Percentiles rank a stretch among this genome's conserved stretches.
phyloP scores from a whole-genome alignment of 2,888 invertebrate genomes.

The Notodonta ziczac region DNA sequence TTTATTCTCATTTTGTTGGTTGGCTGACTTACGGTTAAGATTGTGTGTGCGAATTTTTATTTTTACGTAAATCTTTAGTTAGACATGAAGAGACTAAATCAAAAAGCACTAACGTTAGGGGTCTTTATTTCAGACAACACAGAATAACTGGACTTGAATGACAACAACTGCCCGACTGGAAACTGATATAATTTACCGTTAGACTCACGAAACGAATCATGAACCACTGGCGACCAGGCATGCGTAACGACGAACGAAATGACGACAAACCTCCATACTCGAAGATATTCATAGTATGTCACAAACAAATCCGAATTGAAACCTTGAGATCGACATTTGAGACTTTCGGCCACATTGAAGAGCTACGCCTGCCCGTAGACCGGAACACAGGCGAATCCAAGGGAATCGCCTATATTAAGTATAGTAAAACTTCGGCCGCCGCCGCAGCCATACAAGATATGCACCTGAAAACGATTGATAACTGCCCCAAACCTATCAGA shows the following conservation, averaged over 20 bases:
- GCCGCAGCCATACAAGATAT: constrained; percentile 94
- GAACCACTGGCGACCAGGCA: constrained; percentile 38
- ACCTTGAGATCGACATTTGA: constrained; percentile 92
- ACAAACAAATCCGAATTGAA: constrained; percentile 87
- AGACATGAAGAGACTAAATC: constrained; percentile 29
- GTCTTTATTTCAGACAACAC: constrained; percentile 32
- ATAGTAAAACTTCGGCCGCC: constrained; percentile 95
- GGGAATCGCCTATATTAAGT: constrained; percentile 97
- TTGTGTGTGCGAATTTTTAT: too few species aligned
- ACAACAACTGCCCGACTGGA: constrained; percentile 26
- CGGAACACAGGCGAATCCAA: constrained; percentile 92
- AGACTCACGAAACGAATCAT: constrained; percentile 28
- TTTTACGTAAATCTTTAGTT: neutral
- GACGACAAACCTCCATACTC: constrained; percentile 92
- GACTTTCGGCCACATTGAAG: constrained; percentile 93
- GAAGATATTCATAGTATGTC: constrained; percentile 94
- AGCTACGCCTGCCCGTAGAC: constrained; percentile 95
- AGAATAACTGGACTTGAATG: constrained; percentile 28
- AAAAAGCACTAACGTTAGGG: constrained; percentile 32
- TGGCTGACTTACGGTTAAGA: too few species aligned
- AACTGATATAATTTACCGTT: constrained; percentile 37
- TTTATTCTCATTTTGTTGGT: too few species aligned
- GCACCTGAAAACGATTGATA: constrained; percentile 90
- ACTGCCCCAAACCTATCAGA: constrained; percentile 91
- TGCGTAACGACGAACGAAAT: constrained; percentile 60